Base-by-base conservation (phyloP, 2,888 invertebrate species). In the Eupithecia vulgata region DNA sequence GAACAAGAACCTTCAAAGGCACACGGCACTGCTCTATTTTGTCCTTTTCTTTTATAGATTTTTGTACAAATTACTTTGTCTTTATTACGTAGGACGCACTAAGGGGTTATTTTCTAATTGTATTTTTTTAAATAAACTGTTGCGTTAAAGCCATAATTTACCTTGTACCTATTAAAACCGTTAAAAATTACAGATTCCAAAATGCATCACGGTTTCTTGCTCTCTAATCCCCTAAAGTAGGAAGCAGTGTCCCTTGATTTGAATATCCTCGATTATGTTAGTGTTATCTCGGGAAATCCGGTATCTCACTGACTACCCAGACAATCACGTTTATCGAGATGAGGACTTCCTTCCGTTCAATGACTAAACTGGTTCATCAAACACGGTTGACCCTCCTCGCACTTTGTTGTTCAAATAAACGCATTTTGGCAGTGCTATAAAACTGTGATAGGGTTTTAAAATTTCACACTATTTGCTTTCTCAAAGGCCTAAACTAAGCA, bases 241-340 rank as follows among this genome's bases (percentile, higher is more conserved):
- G 25, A 1, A 57, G 25, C 57, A 25, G 13, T 57, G 12, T 57
- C 62, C 42, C 42, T 45, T 68, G 52, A 70, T 72, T 72, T 72
- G 72, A 72, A 71, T 74, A 68, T 68, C 68, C 65, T 71, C 40
- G 59, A 61, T 71, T 61, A 61, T 66, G 70, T 57, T 70, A 70
- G 72, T 67, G 68, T 76, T 75, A 76, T 76, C 76, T 75, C 17
- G 59, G 75, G 73, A 78, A 73, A 75, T 76, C 71, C 76, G 76
- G 65, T 69, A 65, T 76, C 40, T 48, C 52, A 37, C 30, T 61
- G 45, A 61, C 59, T 61, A 71, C 66, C 42, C 59, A 57, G 57
- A 25, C 67, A 48, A 34, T 25, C 59, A 40, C 59, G 35, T 13
- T 67, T 35, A 42, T 25, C 48, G 45, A 21, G 35, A 30, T 34